Percentiles rank a stretch among this genome's conserved stretches.
Evolutionary conservation across 2,113 vertebrate genomes (phyloP).

Genomic region (Eubucco bourcierii): DNA sequence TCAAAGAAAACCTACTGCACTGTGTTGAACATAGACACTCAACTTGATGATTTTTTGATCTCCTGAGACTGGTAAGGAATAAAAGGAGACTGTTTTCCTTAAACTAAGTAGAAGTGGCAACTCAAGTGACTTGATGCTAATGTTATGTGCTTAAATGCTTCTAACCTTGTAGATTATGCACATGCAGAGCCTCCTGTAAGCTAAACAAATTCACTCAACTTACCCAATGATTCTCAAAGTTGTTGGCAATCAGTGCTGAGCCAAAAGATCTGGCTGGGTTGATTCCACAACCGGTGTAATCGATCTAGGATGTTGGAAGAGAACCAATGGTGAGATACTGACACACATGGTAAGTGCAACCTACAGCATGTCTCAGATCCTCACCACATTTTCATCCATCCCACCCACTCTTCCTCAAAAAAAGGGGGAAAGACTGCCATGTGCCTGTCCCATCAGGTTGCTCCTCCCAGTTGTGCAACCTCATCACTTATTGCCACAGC

Average conservation of each 20-base stretch:
- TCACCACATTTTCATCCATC: background rate
- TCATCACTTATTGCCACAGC: background rate
- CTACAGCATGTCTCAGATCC: background rate
- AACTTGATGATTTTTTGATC: background rate
- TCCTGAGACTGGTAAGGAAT: background rate
- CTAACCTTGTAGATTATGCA: background rate
- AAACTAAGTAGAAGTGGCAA: background rate
- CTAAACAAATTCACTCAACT: constrained; percentile 13
- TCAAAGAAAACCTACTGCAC: background rate
- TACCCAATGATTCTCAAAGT: constrained; percentile 95
- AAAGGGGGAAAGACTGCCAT: background rate
- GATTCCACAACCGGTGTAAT: constrained; percentile 96
- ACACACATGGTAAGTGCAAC: background rate
- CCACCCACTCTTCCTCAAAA: background rate
- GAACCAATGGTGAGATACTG: background rate
- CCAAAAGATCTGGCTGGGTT: constrained; percentile 96
- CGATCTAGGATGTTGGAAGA: constrained; percentile 81
- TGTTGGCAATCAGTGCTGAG: constrained; percentile 82
- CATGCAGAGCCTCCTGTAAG: background rate
- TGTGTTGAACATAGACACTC: background rate
- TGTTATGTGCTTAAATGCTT: fast-evolving
- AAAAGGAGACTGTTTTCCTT: background rate
- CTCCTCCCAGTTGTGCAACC: background rate
- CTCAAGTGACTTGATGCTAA: background rate
- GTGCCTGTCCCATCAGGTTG: background rate